Conservation (phyloP, 53 echinoderm and acorn worm genomes). For the Paracentrotus lividus region DNA sequence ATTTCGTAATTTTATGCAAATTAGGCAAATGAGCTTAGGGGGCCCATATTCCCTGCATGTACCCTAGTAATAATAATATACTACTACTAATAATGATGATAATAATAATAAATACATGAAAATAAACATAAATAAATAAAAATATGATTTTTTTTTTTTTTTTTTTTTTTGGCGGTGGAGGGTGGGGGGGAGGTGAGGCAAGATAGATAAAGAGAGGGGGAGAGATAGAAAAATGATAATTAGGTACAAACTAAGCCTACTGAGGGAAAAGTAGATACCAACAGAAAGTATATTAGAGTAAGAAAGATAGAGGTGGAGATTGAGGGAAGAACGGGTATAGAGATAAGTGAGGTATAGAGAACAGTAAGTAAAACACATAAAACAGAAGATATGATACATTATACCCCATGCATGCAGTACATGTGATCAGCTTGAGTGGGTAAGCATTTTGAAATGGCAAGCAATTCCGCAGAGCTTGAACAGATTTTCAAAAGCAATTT, state of each 20-base stretch:
- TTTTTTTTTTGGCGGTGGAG: no score
- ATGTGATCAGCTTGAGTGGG: not conserved
- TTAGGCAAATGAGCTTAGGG: no score
- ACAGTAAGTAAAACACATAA: not conserved
- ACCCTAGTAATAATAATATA: no score
- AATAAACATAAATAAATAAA: no score
- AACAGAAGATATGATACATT: not conserved
- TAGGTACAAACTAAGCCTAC: no score
- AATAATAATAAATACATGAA: no score
- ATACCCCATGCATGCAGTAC: not conserved
- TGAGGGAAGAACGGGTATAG: not conserved
- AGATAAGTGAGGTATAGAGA: not conserved
- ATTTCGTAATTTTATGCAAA: no score
- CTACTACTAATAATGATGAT: no score
- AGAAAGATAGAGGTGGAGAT: not conserved
- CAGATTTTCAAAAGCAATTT: constrained; percentile 23
- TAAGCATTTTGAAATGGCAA: not conserved
- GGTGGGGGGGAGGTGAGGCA: no score
- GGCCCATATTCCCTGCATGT: no score
- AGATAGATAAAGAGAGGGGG: not conserved
- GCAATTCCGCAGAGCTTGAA: constrained; percentile 16
- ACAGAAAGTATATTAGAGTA: not conserved
- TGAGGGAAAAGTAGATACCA: not conserved
- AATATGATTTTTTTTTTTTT: no score
- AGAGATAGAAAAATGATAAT: not conserved